These are phyloP conservation scores for Coendou prehensilis DNA, from an alignment of 2,797 vertebrate genomes.

Conservation along the genomic window DNA sequence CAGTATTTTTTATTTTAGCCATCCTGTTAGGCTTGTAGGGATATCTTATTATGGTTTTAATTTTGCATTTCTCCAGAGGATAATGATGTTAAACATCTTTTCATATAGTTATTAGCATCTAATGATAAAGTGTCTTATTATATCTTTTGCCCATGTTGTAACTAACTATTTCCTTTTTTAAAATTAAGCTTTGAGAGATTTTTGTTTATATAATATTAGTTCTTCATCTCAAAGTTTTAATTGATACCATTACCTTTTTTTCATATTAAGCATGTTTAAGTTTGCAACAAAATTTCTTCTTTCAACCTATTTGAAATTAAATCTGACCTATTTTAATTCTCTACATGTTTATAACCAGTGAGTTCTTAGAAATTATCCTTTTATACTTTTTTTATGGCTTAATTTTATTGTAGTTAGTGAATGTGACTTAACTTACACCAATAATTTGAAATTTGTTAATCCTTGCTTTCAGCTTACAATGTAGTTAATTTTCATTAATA, in stretches of 20 bases:
- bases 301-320: not conserved
- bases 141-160: not conserved
- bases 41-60: not conserved
- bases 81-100: constrained; percentile 28
- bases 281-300: constrained; percentile 33
- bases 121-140: not conserved
- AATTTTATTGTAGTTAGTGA: not conserved
- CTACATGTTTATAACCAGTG: not conserved
- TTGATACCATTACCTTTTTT: not conserved
- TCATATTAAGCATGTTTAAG: not conserved
- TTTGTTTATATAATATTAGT: not conserved
- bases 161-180: constrained; percentile 3
- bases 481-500: not conserved
- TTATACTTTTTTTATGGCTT: not conserved
- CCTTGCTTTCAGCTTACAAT: not conserved
- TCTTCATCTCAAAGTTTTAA: constrained; percentile 22
- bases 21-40: not conserved
- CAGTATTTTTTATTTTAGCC: not conserved
- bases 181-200: not conserved
- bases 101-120: not conserved
- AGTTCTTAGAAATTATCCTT: not conserved
- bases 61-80: constrained; percentile 7
- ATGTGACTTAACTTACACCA: not conserved
- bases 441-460: constrained; percentile 6
- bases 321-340: not conserved